These are phyloP conservation scores for Papilio xuthus DNA, from an alignment of 1,140 invertebrate genomes.

Conservation along the genomic window DNA sequence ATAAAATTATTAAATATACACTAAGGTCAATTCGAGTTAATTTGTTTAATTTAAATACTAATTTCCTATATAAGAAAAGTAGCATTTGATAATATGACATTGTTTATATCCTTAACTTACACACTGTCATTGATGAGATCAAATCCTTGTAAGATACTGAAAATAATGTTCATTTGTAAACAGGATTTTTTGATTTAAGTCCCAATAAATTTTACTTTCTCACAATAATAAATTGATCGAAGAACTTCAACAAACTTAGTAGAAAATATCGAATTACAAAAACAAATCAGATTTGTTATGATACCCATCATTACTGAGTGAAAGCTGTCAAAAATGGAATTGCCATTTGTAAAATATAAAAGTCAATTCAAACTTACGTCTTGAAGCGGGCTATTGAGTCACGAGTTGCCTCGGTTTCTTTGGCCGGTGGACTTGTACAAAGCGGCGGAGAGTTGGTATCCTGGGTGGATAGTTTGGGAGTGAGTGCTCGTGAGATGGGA, in stretches of 20 bases:
- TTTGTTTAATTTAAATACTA: neutral
- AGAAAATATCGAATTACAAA: no score
- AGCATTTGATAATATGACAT: neutral
- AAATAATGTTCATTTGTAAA: constrained; percentile 30
- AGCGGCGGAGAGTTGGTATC: constrained; percentile 71
- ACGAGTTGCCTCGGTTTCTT: constrained; percentile 65
- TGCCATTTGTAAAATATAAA: neutral
- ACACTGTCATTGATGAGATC: constrained; percentile 33
- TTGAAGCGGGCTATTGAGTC: constrained; percentile 77
- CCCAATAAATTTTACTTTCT: neutral
- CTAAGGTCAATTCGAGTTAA: neutral
- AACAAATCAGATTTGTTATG: neutral
- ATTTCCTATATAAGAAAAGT: constrained; percentile 1
- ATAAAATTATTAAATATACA: neutral
- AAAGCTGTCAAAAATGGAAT: neutral
- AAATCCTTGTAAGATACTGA: constrained; percentile 33
- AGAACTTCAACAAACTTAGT: no score
- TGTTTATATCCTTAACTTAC: constrained; percentile 25
- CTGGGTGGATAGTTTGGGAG: constrained; percentile 49
- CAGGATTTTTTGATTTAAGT: neutral
- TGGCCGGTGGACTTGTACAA: constrained; percentile 72
- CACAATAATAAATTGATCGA: no score
- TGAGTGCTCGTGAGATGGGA: constrained; percentile 45
- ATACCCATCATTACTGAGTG: neutral
- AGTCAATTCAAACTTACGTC: constrained; percentile 66